Base-by-base conservation (phyloP, 2,113 vertebrate species). In the Melanerpes formicivorus region DNA sequence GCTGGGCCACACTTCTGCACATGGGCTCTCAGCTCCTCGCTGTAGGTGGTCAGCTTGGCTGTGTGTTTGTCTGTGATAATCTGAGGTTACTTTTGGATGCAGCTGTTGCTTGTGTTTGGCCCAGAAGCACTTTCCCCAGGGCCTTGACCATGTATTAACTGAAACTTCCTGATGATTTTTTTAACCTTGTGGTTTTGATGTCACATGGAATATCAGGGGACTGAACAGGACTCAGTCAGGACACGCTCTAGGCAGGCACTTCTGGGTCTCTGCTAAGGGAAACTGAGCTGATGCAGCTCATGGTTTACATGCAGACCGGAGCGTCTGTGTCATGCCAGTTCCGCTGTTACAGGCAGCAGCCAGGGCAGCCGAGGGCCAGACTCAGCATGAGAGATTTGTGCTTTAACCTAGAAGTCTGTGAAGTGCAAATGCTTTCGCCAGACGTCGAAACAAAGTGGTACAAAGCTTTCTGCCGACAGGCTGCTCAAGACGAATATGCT, bases 41-140 rank as follows among this genome's bases (percentile, higher is more conserved):
- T 99, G 97, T 99, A 99, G 98, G 99, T 99, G 96, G 99, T 99
- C 79, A 99, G 92, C 95, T 99, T 99, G 11, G 99, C 99, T 96
- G 99, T 98, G 97, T 99, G 99, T 95, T 99, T 99, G 42, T 44
- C 14, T 44, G 13, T 44, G 42, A 44, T 44, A 44, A 44, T 44
- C 22, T 25, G 25, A 54, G 50, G 21, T 54, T 54, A 54, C 50
- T 54, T 54, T 25, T 25, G 50, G 50, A 12, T 54, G 21, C 50
- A 54, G 21, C 23, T 17, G 17, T 52, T 22, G 50, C 50, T 54
- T 54, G 50, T 50, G 8, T 50, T 50, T 50, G 19, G 48, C 21
- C 18, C 48, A 50, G 48, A 50, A 22, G 48, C 12, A 54, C 50
- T 54, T 52, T 52, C 50, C 11, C 21, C 11, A 52, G 23, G 18